phyloP scores from a whole-genome alignment of 2,888 invertebrate genomes.

The Macrophya annulata region DNA sequence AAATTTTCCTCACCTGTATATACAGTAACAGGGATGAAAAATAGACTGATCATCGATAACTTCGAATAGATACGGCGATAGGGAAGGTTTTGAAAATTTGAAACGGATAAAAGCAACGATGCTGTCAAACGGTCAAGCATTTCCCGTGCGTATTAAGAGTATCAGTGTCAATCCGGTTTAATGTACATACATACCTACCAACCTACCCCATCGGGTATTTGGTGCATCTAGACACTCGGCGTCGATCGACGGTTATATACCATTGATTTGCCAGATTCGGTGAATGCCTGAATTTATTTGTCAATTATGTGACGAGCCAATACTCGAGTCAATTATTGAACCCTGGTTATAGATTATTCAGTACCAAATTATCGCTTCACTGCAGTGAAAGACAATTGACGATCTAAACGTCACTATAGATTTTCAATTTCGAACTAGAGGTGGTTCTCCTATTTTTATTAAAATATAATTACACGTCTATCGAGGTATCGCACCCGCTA shows the following conservation, averaged over 20 bases:
- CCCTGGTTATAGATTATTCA: conserved; percentile 39
- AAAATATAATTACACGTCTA: not conserved
- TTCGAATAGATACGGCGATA: not conserved
- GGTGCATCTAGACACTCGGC: conserved; percentile 23
- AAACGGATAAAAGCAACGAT: conserved; percentile 26
- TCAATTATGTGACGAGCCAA: conserved; percentile 42
- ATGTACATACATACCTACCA: not conserved
- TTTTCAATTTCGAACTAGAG: not conserved
- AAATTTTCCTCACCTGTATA: not conserved
- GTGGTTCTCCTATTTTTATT: not conserved
- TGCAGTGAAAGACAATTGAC: not conserved
- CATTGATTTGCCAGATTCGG: conserved; percentile 35
- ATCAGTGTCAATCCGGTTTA: conserved; percentile 50
- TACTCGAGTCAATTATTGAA: conserved; percentile 39
- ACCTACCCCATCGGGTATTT: conserved; percentile 11
- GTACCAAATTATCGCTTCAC: not conserved
- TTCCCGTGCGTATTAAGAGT: conserved; percentile 49
- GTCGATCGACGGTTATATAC: conserved; percentile 23
- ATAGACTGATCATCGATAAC: conserved; percentile 19
- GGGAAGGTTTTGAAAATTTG: not conserved
- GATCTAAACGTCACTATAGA: not conserved
- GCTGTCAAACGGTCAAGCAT: conserved; percentile 41
- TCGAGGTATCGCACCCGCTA: not conserved
- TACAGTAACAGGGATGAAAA: not conserved
- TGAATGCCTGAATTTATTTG: conserved; percentile 40